Evolutionary conservation across 2,888 invertebrate species (phyloP).

Genomic region (Didymodactylos carnosus): DNA sequence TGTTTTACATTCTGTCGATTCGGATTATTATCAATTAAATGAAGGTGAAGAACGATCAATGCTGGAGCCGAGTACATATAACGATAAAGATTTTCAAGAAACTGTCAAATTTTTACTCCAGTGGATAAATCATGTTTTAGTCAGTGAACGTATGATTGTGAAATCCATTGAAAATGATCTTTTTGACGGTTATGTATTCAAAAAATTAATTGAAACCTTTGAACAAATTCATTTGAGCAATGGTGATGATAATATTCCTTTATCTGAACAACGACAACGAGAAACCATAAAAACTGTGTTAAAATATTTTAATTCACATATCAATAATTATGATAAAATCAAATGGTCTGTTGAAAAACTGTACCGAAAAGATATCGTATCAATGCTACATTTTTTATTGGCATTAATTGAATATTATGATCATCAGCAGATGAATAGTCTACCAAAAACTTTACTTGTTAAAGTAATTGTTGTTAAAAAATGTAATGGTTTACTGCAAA

Average conservation of each 20-base stretch:
- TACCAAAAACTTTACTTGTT: conserved; percentile 86
- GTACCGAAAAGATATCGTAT: conserved; percentile 83
- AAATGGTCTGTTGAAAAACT: conserved; percentile 40
- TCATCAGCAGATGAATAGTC: conserved; percentile 64
- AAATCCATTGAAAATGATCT: conserved; percentile 86
- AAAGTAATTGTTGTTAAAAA: conserved; percentile 68
- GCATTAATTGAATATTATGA: conserved; percentile 63
- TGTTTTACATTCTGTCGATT: background rate
- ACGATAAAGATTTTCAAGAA: background rate
- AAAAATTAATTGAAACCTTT: conserved; percentile 43
- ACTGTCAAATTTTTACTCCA: conserved; percentile 53
- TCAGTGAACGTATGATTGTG: conserved; percentile 82
- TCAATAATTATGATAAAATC: background rate
- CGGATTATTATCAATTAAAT: background rate
- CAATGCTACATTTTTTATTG: conserved; percentile 79
- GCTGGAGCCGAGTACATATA: background rate
- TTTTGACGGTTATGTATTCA: conserved; percentile 78
- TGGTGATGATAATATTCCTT: background rate
- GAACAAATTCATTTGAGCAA: conserved; percentile 19
- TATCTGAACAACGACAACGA: background rate
- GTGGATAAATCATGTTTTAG: conserved; percentile 95
- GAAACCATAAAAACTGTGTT: conserved; percentile 1
- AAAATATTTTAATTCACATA: background rate
- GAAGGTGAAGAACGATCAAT: background rate
- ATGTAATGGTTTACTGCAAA: background rate